Evolutionary conservation across 2,888 invertebrate species (phyloP).

Genomic region (Salpingus planirostris): DNA sequence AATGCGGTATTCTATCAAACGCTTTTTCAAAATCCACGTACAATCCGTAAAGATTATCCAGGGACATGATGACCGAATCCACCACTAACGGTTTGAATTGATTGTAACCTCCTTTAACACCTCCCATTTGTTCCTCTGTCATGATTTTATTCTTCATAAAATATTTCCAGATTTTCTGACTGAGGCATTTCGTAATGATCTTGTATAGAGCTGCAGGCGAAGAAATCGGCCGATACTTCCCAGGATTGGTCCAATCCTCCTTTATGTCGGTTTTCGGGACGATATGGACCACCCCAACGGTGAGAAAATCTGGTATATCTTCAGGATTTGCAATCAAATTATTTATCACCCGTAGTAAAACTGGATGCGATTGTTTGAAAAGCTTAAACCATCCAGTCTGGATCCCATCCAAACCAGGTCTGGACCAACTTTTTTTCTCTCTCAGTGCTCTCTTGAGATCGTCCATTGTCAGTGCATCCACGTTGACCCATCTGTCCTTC

Average conservation of each 20-base stretch:
- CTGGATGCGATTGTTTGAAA: no score
- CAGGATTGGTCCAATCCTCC: neutral
- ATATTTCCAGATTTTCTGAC: conserved; percentile 2
- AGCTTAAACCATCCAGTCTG: conserved; percentile 6
- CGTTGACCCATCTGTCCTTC: no score
- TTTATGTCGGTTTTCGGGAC: conserved; percentile 4
- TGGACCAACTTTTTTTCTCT: conserved; percentile 5
- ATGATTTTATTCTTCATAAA: conserved; percentile 3
- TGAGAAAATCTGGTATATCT: conserved; percentile 6
- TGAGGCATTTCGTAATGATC: conserved; percentile 3
- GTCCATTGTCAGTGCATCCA: no score
- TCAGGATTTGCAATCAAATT: no score
- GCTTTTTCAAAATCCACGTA: conserved; percentile 6
- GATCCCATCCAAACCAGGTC: conserved; percentile 4
- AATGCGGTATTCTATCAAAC: conserved; percentile 4
- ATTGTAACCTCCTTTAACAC: conserved; percentile 1
- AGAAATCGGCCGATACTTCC: conserved; percentile 4
- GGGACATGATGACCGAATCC: conserved; percentile 2
- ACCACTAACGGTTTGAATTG: conserved; percentile 1
- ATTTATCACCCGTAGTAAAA: no score
- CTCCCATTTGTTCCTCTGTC: conserved; percentile 5
- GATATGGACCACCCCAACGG: conserved; percentile 2
- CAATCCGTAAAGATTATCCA: neutral
- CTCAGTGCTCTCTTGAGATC: conserved; percentile 2
- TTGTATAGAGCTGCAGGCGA: conserved; percentile 4